phyloP scores from a whole-genome alignment of 2,888 invertebrate genomes.

The Zygothrica quintamaculata region DNA sequence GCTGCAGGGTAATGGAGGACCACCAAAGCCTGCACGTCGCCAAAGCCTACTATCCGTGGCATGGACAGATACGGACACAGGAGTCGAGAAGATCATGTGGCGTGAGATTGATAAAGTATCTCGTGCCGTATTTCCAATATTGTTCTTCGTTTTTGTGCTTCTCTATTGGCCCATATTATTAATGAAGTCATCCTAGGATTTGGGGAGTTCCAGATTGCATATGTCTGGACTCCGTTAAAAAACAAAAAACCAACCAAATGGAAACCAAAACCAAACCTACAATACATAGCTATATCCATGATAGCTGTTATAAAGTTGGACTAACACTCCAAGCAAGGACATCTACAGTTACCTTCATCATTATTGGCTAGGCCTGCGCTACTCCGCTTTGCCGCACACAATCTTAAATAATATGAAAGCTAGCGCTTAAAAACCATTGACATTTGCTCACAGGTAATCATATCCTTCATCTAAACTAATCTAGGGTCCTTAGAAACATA shows the following conservation, averaged over 20 bases:
- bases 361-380: neutral
- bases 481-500: too few species aligned
- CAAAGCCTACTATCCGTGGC: slow-evolving; percentile 86
- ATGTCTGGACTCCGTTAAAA: slow-evolving; percentile 84
- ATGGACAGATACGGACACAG: slow-evolving; percentile 88
- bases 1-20: slow-evolving; percentile 84
- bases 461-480: too few species aligned
- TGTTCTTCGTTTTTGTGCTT: slow-evolving; percentile 91
- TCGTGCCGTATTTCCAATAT: slow-evolving; percentile 90
- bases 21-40: slow-evolving; percentile 83
- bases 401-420: neutral
- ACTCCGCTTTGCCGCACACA: neutral
- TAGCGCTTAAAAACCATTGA: neutral
- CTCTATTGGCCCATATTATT: slow-evolving; percentile 92
- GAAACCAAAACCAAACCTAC: slow-evolving; percentile 3
- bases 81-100: slow-evolving; percentile 90
- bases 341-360: slow-evolving; percentile 28
- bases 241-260: slow-evolving; percentile 10
- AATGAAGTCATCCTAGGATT: slow-evolving; percentile 87
- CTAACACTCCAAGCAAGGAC: slow-evolving; percentile 8
- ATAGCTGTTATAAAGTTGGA: slow-evolving; percentile 20
- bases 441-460: too few species aligned
- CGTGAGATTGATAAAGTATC: slow-evolving; percentile 91
- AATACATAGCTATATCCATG: slow-evolving; percentile 9
- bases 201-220: slow-evolving; percentile 83